Evolutionary conservation across 2,797 vertebrate species (phyloP).

Genomic region (Acanthornis magna): DNA sequence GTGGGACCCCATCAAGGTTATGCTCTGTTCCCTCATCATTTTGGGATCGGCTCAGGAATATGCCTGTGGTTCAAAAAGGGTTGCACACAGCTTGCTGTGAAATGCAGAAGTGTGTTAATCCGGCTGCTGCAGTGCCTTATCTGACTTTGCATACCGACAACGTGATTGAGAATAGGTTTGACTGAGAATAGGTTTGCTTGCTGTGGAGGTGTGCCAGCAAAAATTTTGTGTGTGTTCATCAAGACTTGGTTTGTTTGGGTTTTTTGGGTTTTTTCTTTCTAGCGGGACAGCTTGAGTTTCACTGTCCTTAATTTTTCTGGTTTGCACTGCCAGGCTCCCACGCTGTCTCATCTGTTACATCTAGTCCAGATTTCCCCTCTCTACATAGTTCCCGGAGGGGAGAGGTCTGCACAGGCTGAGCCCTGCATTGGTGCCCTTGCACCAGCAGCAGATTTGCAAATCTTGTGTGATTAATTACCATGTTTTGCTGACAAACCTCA

Average conservation of each 20-base stretch:
- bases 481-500: not conserved
- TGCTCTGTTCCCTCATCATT: rapidly evolving
- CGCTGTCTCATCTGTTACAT: not conserved
- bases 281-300: not conserved
- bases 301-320: not conserved
- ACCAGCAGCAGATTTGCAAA: not conserved
- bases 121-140: not conserved
- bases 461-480: not conserved
- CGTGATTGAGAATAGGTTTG: not conserved
- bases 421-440: rapidly evolving
- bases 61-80: rapidly evolving
- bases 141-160: not conserved
- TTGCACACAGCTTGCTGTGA: not conserved
- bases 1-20: not conserved
- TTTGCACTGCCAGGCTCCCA: not conserved
- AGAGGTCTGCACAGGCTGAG: not conserved
- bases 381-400: rapidly evolving
- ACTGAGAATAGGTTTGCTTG: not conserved
- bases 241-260: not conserved
- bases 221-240: not conserved
- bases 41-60: rapidly evolving
- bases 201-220: not conserved
- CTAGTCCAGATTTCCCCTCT: not conserved
- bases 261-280: not conserved
- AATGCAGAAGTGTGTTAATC: constrained; percentile 10